Evolutionary conservation across 2,888 invertebrate species (phyloP).

Genomic region (Andrena bicolor): DNA sequence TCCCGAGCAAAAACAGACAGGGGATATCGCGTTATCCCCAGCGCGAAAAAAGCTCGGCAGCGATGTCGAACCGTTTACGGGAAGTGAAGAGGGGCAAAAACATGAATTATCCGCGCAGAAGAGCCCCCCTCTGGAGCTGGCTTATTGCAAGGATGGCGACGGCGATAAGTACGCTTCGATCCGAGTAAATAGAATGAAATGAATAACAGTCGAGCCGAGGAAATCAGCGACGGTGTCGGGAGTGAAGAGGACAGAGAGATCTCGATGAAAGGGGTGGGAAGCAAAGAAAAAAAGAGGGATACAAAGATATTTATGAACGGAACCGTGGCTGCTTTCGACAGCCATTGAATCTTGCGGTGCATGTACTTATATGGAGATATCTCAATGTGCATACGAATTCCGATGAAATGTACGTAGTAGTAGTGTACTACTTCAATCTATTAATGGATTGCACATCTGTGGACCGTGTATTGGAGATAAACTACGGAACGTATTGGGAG

Average conservation of each 20-base stretch:
- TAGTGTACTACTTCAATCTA: neutral
- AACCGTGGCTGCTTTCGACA: constrained; percentile 66
- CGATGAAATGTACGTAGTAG: neutral
- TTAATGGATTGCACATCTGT: neutral
- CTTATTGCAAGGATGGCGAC: constrained; percentile 17
- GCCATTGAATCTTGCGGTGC: constrained; percentile 66
- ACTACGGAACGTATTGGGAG: neutral
- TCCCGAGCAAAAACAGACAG: constrained; percentile 21
- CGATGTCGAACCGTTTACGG: constrained; percentile 31
- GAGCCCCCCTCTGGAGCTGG: neutral
- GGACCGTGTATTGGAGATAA: neutral
- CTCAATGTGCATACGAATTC: neutral
- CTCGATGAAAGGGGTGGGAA: constrained; percentile 1
- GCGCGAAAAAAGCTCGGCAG: neutral
- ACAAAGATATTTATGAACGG: constrained; percentile 64
- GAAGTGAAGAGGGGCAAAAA: constrained; percentile 18
- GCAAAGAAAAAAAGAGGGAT: neutral
- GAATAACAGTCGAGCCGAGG: constrained; percentile 6
- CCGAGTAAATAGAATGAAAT: constrained; percentile 21
- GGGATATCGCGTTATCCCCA: constrained; percentile 15
- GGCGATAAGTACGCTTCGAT: constrained; percentile 8
- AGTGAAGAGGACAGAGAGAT: neutral
- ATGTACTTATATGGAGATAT: neutral
- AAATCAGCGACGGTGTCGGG: neutral
- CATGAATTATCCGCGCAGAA: constrained; percentile 30